These are phyloP conservation scores for Holothuria scabra DNA, from an alignment of 53 echinoderm and acorn worm species.

Conservation along the genomic window DNA sequence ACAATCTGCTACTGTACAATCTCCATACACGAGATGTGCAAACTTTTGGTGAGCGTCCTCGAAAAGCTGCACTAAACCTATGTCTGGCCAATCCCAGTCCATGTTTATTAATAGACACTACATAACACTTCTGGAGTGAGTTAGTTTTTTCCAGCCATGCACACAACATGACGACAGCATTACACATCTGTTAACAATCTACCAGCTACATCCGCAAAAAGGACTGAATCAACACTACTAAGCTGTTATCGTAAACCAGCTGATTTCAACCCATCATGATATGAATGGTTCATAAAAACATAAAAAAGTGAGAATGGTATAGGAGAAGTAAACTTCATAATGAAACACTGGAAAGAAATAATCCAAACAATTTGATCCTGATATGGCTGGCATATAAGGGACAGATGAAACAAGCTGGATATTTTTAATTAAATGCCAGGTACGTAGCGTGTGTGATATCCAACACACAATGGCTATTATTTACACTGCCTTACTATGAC, in stretches of 20 bases:
- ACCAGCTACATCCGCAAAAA: not conserved
- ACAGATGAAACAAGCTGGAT: not conserved
- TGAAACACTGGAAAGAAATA: not conserved
- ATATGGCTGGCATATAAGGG: not conserved
- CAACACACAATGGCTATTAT: slow-evolving; percentile 9
- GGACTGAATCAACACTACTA: not conserved
- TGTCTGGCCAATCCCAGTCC: slow-evolving; percentile 47
- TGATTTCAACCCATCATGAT: not conserved
- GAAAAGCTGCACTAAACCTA: slow-evolving; percentile 30
- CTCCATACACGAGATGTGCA: slow-evolving; percentile 42
- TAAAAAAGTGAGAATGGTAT: not conserved
- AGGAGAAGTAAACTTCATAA: not conserved
- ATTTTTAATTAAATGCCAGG: slow-evolving; percentile 30
- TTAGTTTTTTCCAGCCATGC: not conserved
- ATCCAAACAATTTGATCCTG: not conserved
- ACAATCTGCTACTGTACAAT: slow-evolving; percentile 17
- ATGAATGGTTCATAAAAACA: not conserved
- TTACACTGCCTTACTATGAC: not conserved
- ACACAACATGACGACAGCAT: not conserved
- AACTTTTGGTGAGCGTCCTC: slow-evolving; percentile 39
- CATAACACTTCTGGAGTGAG: not conserved
- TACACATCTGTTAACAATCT: not conserved
- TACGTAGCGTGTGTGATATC: not conserved
- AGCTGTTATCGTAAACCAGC: not conserved
- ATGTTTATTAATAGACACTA: slow-evolving; percentile 16